Evolutionary conservation across 1,140 invertebrate genomes (phyloP), one percentile per base, ranked within the genome.

Genomic region (Arion vulgaris): DNA sequence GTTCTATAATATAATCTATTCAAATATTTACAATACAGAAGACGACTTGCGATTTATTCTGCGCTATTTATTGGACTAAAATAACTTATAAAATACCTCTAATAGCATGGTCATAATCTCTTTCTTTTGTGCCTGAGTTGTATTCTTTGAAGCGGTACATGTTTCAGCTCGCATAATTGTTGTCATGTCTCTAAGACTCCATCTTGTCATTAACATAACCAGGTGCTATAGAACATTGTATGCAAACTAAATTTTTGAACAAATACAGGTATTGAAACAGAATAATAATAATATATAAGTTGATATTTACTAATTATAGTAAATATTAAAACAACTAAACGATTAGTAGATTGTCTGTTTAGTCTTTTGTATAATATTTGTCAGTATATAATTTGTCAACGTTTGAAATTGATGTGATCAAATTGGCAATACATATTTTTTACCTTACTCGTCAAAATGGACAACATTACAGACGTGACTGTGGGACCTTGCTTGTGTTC

Each of bases 391-490:
- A 15, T 45, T 45, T 45, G 41, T 15, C 41, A 45, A 45, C 15
- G 41, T 15, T 45, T 15, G 5, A 45, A 45, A 45, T 45, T 45
- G 15, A 45, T 15, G 15, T 32, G 26, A 23, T 57, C 9, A 57
- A 49, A 49, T 9, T 76, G 76, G 51, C 28, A 19, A 28, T n/a
- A 11, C 4, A 15, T 7, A 45, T 75, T 39, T 13, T 71, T 39
- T 71, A 13, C 38, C 26, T 5, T 32, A 17, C 13, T 15, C 34
- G n/a, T 71, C n/a, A 71, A 71, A 71, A 80, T 81, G 80, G 80
- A 81, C 39, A 62, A 81, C 1, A 81, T 81, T 53, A 68, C 57
- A 13, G 51, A 81, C 19, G 80, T 81, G 23, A 74, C 80, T 45
- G 49, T 81, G 0, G 62, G 36, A 5, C 32, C 68, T 36, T 74